Base-by-base conservation (phyloP, 2,797 vertebrate species). In the Tympanoctomys barrerae region DNA sequence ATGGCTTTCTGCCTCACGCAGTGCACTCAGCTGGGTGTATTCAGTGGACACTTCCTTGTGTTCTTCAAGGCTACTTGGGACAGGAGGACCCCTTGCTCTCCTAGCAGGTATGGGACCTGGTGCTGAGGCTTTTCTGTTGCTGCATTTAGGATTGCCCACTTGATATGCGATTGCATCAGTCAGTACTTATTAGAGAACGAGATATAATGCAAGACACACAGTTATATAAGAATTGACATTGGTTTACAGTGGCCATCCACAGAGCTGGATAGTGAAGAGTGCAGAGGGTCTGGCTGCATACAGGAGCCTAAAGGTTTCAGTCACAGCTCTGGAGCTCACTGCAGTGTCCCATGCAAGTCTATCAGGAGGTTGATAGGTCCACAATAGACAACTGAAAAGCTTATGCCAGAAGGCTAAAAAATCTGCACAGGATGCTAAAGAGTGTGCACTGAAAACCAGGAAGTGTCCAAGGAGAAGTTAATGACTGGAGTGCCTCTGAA, bases 401-500 rank as follows among this genome's bases (percentile, higher is more conserved):
- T 31, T 33, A 66, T 2, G 6, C 31, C 16, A 14, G 64, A 66
- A 33, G 66, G 16, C 33, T 70, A n/a, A 36, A 68, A 19, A 19
- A 3, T 19, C 16, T 36, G 33, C 66, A 21, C 16, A 70, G 66
- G 33, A 70, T 36, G 3, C 33, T 31, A 7, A 70, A 36, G 33
- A 70, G 18, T 70, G 7, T 70, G 33, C 18, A 7, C 66, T 21
- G 16, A n/a, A 70, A 70, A 8, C 66, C 66, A 36, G 33, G 66
- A 68, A 33, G n/a, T 36, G 33, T 31, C 33, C 33, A n/a, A 70
- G 66, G 16, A n/a, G 33, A 70, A 70, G 66, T 33, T 18, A 36
- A 36, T 8, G 16, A 19, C 7, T 70, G 33, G 16, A 70, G 18
- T 0, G 0, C 33, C 16, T n/a, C 7, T 18, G 19, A 21, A 36